Conservation (phyloP, 1,140 invertebrate genomes). For the Hylaeus anthracinus region DNA sequence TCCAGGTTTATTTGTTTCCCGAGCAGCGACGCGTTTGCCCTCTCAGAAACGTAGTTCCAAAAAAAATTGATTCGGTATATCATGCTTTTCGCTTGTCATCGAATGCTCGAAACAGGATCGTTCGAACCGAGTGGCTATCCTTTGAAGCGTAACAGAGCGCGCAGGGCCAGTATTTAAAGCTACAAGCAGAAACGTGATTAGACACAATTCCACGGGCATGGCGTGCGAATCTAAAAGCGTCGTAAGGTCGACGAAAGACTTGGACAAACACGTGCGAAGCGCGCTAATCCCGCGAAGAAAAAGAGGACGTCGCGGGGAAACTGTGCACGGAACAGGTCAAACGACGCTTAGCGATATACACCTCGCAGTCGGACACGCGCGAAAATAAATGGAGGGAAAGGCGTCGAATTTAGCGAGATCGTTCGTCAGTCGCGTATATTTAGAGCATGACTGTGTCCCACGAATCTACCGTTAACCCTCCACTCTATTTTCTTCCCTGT, state of each 20-base stretch:
- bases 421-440: constrained; percentile 60
- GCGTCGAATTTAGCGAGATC: constrained; percentile 56
- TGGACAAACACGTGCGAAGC: not conserved
- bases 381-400: constrained; percentile 50
- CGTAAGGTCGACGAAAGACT: constrained; percentile 18
- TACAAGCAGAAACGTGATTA: not conserved
- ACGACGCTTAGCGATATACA: constrained; percentile 54
- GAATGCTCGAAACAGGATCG: not conserved
- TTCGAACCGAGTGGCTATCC: no score
- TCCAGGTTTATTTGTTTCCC: not conserved
- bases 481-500: not conserved
- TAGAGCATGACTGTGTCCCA: constrained; percentile 48
- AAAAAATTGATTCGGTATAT: not conserved
- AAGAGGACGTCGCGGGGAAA: constrained; percentile 31
- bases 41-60: no score
- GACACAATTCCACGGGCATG: not conserved
- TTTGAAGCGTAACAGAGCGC: not conserved
- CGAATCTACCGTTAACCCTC: no score
- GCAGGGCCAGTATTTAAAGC: not conserved
- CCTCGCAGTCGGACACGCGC: constrained; percentile 40
- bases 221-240: constrained; percentile 27
- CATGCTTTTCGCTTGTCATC: constrained; percentile 1
- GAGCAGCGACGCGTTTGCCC: no score
- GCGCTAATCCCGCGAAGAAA: constrained; percentile 36
- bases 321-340: constrained; percentile 29